Percentiles rank a stretch among this genome's conserved stretches.
Evolutionary conservation across 2,888 invertebrate genomes (phyloP).

Genomic region (Hemaris fuciformis): DNA sequence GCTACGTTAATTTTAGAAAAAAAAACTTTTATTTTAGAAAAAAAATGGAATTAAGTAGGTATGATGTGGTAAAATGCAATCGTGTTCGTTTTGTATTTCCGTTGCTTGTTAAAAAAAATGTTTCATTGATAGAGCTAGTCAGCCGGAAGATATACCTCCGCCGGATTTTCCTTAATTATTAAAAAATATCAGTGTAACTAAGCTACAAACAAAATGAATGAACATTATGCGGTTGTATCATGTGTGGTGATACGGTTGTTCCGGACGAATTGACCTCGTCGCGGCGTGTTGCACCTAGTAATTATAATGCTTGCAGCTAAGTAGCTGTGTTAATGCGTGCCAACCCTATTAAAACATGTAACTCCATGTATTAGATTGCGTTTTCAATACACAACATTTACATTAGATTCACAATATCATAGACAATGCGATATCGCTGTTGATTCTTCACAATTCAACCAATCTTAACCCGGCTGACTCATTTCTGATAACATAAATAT

Average conservation of each 20-base stretch:
- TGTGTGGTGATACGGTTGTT: slow-evolving; percentile 32
- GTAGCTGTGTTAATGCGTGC: background rate
- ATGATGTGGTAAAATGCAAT: background rate
- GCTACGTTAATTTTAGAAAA: too few species aligned
- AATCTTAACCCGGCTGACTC: too few species aligned
- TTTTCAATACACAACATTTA: background rate
- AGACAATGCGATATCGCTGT: background rate
- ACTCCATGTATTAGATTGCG: background rate
- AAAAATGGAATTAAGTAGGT: too few species aligned
- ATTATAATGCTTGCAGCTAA: slow-evolving; percentile 35
- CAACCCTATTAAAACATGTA: background rate
- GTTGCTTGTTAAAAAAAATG: background rate
- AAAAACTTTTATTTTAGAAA: too few species aligned
- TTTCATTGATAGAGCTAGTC: background rate
- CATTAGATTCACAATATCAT: background rate
- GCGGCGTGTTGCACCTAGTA: slow-evolving; percentile 37
- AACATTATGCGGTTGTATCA: slow-evolving; percentile 21
- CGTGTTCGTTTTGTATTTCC: background rate
- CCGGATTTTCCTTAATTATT: background rate
- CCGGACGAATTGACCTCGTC: slow-evolving; percentile 35
- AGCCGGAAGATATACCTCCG: background rate
- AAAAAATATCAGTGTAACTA: background rate
- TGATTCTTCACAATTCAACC: too few species aligned
- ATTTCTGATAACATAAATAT: too few species aligned
- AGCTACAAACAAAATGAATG: slow-evolving; percentile 21